phyloP scores from a whole-genome alignment of 2,797 vertebrate genomes.

The Eospalax fontanierii region DNA sequence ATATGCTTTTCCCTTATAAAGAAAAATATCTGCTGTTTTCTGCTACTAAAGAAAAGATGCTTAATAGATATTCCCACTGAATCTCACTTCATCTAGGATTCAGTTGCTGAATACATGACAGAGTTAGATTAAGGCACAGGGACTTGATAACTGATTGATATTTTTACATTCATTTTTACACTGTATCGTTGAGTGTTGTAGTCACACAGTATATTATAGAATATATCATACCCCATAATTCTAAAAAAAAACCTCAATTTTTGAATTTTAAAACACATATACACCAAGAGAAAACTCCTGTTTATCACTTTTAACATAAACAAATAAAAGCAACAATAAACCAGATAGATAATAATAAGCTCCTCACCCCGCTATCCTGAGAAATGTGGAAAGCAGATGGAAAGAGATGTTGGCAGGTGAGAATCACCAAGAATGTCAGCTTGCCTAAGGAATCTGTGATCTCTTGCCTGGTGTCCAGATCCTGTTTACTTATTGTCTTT shows the following conservation, averaged over 20 bases:
- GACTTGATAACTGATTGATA: slow-evolving; percentile 27
- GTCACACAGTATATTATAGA: slow-evolving; percentile 53
- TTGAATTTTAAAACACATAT: slow-evolving; percentile 67
- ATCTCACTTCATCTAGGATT: slow-evolving; percentile 59
- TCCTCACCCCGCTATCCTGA: slow-evolving; percentile 39
- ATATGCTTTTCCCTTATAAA: slow-evolving; percentile 81
- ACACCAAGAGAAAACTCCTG: slow-evolving; percentile 57
- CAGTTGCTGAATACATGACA: slow-evolving; percentile 53
- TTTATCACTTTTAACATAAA: slow-evolving; percentile 58
- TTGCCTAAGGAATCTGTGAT: slow-evolving; percentile 64
- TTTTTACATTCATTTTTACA: slow-evolving; percentile 62
- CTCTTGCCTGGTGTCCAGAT: slow-evolving; percentile 42
- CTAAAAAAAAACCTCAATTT: neutral
- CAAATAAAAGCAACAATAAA: slow-evolving; percentile 66
- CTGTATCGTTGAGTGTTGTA: neutral
- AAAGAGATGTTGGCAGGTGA: slow-evolving; percentile 27
- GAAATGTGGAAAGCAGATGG: neutral
- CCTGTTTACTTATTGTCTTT: slow-evolving; percentile 63
- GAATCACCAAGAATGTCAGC: slow-evolving; percentile 46
- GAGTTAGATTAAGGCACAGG: slow-evolving; percentile 39
- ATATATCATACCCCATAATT: slow-evolving; percentile 35
- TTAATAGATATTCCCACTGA: slow-evolving; percentile 42
- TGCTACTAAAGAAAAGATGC: slow-evolving; percentile 68
- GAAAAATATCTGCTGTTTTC: slow-evolving; percentile 82
- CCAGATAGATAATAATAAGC: slow-evolving; percentile 38